phyloP scores from a whole-genome alignment of 2,888 invertebrate species.

The Parascotia fuliginaria region DNA sequence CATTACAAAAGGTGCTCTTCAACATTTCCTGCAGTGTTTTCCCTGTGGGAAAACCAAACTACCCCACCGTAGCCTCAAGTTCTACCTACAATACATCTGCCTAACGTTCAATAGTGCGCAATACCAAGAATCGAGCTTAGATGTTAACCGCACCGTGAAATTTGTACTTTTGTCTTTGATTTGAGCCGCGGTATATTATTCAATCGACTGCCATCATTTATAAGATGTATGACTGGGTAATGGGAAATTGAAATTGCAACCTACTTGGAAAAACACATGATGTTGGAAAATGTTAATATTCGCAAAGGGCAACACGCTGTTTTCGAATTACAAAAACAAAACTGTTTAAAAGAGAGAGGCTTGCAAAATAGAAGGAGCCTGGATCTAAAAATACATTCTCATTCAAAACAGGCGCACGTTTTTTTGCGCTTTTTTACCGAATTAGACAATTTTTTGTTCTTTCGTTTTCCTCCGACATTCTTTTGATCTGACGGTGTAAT shows the following conservation, averaged over 20 bases:
- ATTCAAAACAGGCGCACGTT: too few relatives aligned
- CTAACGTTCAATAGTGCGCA: constrained; percentile 2
- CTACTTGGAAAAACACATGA: too few relatives aligned
- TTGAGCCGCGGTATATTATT: not conserved
- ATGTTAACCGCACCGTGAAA: not conserved
- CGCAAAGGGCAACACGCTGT: too few relatives aligned
- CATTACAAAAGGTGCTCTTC: not conserved
- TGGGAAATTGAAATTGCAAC: too few relatives aligned
- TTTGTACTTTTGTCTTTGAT: not conserved
- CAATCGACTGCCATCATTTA: not conserved
- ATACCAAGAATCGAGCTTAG: constrained; percentile 12
- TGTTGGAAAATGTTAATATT: too few relatives aligned
- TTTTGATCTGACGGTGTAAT: not conserved
- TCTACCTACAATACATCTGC: not conserved
- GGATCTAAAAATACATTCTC: too few relatives aligned
- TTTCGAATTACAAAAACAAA: too few relatives aligned
- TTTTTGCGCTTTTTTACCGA: not conserved
- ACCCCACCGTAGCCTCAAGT: not conserved
- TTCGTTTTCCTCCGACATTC: not conserved
- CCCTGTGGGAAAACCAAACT: constrained; percentile 21
- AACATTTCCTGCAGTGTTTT: constrained; percentile 6
- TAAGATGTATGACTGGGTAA: not conserved
- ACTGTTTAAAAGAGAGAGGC: too few relatives aligned
- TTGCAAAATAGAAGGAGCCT: too few relatives aligned
- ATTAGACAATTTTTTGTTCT: not conserved